Base-by-base conservation (phyloP, 1,140 invertebrate genomes). In the Lordiphosa clarofinis region DNA sequence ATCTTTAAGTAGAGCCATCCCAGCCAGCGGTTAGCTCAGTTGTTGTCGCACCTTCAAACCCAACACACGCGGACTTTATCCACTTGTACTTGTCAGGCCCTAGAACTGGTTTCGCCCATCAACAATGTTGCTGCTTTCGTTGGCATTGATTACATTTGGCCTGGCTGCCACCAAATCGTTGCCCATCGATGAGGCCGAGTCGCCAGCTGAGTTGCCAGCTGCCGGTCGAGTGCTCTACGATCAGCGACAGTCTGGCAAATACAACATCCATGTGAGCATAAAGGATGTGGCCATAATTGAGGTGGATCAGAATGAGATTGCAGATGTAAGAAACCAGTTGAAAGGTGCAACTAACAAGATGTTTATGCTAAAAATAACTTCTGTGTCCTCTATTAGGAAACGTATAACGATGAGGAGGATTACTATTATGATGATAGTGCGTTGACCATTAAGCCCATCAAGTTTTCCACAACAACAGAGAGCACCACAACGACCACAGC, bases 231-330 rank as follows among this genome's bases (percentile, higher is more conserved):
- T 72, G 21, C 50, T 78, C 13, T 94, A 92, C 86, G 94, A 95
- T 88, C 94, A 95, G 84, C 92, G 93, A 31, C 94, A 96, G 88
- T 92, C 91, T 1, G 94, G 94, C 3, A 92, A 94, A 56, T 90
- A 94, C 62, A 95, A 96, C 89, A 92, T 96, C 38, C 94, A 94
- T 74, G 90, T 96, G 40, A 92, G 94, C 79, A 88, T 95, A 46
- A 95, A 95, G 89, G 93, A 95, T 89, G 89, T 95, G 48, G 91
- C 94, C 74, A 92, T 96, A 67, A 90, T 95, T 59, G 94, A 94
- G 28, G 75, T 95, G 33, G 66, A 93, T 12, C 89, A 91, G 50
- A 91, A 92, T 50, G 91, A 91, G 12, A 73, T 92, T 48, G 89
- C 90, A 12, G 90, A 91, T 86, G 90, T 92, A 62, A 90, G 90